Evolutionary conservation across 2,113 vertebrate species (phyloP).

Genomic region (Lontra canadensis): DNA sequence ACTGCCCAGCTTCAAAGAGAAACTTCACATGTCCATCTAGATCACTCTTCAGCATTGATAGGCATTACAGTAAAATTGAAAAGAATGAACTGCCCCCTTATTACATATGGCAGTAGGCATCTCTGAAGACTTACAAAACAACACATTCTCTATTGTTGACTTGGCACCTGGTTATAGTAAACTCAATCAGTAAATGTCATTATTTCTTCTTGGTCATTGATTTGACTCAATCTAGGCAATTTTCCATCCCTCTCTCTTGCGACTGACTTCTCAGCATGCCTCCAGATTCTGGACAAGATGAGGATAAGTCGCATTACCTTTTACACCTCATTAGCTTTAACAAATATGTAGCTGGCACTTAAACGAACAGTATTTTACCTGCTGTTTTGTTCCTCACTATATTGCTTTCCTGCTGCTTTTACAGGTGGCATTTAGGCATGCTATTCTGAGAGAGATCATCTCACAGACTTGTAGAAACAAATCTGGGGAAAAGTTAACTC

Average conservation of each 20-base stretch:
- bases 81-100: not conserved
- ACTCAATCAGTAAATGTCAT: not conserved
- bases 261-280: not conserved
- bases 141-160: not conserved
- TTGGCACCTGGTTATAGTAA: not conserved
- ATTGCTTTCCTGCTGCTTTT: slow-evolving; percentile 57
- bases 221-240: not conserved
- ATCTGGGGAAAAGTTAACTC: not conserved
- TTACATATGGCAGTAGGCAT: not conserved
- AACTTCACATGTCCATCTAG: not conserved
- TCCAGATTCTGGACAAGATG: slow-evolving; percentile 3
- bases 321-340: slow-evolving; percentile 67
- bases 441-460: slow-evolving; percentile 10
- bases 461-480: not conserved
- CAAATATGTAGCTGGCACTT: slow-evolving; percentile 44
- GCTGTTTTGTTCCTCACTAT: slow-evolving; percentile 38
- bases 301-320: slow-evolving; percentile 26
- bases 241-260: not conserved
- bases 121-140: not conserved
- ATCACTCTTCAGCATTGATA: not conserved
- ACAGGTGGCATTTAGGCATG: slow-evolving; percentile 56
- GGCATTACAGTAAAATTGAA: slow-evolving; percentile 5
- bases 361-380: not conserved
- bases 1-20: not conserved
- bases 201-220: not conserved